Conservation (phyloP, 2,888 invertebrate species). For the Drosophila prostipennis region DNA sequence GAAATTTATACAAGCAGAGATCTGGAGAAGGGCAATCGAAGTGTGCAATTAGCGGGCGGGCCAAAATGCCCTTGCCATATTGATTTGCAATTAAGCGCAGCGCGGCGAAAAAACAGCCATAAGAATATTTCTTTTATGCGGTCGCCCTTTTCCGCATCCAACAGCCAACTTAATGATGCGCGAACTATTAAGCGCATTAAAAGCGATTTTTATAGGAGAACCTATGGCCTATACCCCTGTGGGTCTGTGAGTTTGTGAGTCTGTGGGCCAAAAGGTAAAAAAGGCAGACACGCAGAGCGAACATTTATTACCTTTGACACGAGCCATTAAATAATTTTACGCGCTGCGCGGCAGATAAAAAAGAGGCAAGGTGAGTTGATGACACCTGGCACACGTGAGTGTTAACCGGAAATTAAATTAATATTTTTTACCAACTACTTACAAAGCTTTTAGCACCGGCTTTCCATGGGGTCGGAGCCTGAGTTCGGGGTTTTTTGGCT, state of each 20-base stretch:
- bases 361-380: conserved; percentile 15
- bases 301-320: conserved; percentile 77
- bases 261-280: conserved; percentile 28
- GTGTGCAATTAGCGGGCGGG: conserved; percentile 60
- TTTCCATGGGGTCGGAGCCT: conserved; percentile 2
- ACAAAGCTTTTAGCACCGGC: conserved; percentile 65
- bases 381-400: conserved; percentile 46
- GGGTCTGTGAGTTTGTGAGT: not conserved
- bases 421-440: conserved; percentile 50
- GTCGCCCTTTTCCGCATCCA: conserved; percentile 27
- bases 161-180: conserved; percentile 75
- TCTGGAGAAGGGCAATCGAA: conserved; percentile 29
- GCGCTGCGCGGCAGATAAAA: conserved; percentile 34
- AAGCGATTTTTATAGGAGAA: conserved; percentile 36
- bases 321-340: conserved; percentile 70
- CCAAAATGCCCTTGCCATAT: conserved; percentile 47
- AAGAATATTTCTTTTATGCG: conserved; percentile 35
- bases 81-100: conserved; percentile 71
- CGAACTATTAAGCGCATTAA: conserved; percentile 75
- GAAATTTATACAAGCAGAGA: conserved; percentile 37
- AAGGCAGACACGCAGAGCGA: conserved; percentile 27
- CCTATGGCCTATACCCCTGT: conserved; percentile 33
- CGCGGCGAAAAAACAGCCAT: conserved; percentile 34
- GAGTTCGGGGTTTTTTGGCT: not conserved
- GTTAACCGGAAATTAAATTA: conserved; percentile 64